These are phyloP conservation scores for Drosophila kanapiae DNA, from an alignment of 1,140 invertebrate genomes.

Conservation along the genomic window DNA sequence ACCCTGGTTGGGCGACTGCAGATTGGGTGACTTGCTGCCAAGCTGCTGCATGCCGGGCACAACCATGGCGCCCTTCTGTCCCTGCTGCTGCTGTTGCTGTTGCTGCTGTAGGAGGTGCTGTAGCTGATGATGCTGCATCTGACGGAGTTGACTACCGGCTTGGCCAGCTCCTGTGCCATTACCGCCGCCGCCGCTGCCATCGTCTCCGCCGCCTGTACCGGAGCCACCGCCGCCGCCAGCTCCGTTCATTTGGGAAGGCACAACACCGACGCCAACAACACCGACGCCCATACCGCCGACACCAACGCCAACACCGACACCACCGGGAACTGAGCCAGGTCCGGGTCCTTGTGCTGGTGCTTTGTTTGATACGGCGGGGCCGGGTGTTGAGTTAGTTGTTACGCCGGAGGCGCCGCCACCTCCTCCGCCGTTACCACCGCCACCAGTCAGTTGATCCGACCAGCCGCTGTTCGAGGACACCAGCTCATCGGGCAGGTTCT, in stretches of 20 bases:
- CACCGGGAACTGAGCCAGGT: slow-evolving; percentile 87
- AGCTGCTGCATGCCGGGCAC: slow-evolving; percentile 90
- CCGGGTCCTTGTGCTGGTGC: slow-evolving; percentile 90
- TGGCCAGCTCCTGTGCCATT: slow-evolving; percentile 81
- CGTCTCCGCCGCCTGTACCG: slow-evolving; percentile 85
- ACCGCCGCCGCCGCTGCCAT: slow-evolving; percentile 85
- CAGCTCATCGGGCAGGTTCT: slow-evolving; percentile 96
- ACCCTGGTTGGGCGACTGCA: slow-evolving; percentile 92
- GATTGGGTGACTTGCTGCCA: slow-evolving; percentile 92
- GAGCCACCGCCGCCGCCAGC: slow-evolving; percentile 86
- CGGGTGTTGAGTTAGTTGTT: slow-evolving; percentile 84
- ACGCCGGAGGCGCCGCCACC: slow-evolving; percentile 88
- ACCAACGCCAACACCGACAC: slow-evolving; percentile 86
- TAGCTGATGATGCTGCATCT: slow-evolving; percentile 86
- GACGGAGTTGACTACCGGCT: slow-evolving; percentile 74
- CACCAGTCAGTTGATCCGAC: slow-evolving; percentile 88
- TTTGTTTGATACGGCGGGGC: slow-evolving; percentile 86
- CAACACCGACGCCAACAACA: slow-evolving; percentile 75
- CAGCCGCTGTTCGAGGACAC: slow-evolving; percentile 89
- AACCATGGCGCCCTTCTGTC: slow-evolving; percentile 89
- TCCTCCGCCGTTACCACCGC: slow-evolving; percentile 89
- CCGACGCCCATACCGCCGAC: slow-evolving; percentile 86
- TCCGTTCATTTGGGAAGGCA: slow-evolving; percentile 89
- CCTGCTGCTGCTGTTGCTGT: slow-evolving; percentile 85
- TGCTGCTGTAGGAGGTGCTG: slow-evolving; percentile 78